Percentiles rank a stretch among this genome's conserved stretches.
These are phyloP conservation scores for Alcis repandata DNA, from an alignment of 2,888 invertebrate genomes.

Conservation along the genomic window DNA sequence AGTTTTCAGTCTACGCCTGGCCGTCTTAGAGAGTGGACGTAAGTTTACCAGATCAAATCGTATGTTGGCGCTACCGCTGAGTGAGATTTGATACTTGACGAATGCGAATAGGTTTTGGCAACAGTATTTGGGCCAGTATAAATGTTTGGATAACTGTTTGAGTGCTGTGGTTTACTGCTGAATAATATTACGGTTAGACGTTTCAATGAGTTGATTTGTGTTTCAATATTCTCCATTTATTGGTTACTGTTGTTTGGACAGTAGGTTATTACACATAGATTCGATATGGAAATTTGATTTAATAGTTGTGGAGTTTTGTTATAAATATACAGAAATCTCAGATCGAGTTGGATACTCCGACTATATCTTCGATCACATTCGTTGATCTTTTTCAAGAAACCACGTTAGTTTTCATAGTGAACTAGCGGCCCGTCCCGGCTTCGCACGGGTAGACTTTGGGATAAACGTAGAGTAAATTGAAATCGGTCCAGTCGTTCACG, in stretches of 20 bases:
- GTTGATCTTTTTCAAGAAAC: too few species aligned
- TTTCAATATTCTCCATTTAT: conserved; percentile 25
- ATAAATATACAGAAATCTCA: too few species aligned
- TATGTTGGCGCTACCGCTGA: conserved; percentile 23
- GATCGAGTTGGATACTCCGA: too few species aligned
- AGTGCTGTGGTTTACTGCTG: conserved; percentile 42
- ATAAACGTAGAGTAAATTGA: too few species aligned
- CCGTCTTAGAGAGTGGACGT: conserved; percentile 32
- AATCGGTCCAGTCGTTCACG: too few species aligned
- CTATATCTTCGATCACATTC: too few species aligned
- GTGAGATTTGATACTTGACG: conserved; percentile 51
- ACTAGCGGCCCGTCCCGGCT: too few species aligned
- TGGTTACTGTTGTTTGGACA: conserved; percentile 10
- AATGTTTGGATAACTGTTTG: conserved; percentile 48
- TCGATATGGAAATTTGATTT: background rate
- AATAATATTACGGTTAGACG: conserved; percentile 26
- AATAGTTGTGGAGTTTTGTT: too few species aligned
- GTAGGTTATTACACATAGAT: background rate
- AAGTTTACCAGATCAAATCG: conserved; percentile 36
- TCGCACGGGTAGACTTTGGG: too few species aligned
- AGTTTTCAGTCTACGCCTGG: conserved; percentile 57
- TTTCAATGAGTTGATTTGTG: conserved; percentile 36
- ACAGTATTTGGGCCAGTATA: conserved; percentile 49
- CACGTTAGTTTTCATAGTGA: too few species aligned
- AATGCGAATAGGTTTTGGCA: conserved; percentile 50